Conservation (phyloP, 2,888 invertebrate species). For the Agriotes lineatus region DNA sequence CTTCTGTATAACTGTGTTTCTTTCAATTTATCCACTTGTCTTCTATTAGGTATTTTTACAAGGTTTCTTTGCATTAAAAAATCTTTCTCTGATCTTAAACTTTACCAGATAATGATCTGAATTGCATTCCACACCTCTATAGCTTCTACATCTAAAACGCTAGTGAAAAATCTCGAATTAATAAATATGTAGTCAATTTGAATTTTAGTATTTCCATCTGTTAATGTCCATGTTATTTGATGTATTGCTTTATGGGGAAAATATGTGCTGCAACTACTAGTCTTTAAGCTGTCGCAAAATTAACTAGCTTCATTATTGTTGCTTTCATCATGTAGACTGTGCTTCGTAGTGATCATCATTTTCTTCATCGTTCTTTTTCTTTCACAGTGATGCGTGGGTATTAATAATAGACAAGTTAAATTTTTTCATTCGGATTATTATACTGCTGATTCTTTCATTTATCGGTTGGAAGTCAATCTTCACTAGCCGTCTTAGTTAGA, state of each 20-base stretch:
- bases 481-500: too few species aligned
- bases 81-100: background rate
- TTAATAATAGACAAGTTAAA: background rate
- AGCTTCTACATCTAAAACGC: background rate
- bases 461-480: background rate
- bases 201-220: background rate
- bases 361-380: background rate
- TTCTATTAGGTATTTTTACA: background rate
- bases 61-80: background rate
- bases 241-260: background rate
- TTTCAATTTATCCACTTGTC: background rate
- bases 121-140: background rate
- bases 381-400: background rate
- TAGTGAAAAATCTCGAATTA: background rate
- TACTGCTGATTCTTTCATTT: background rate
- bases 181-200: background rate
- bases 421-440: background rate
- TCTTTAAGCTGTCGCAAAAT: background rate
- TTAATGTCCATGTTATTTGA: background rate
- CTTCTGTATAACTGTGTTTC: background rate
- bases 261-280: conserved; percentile 1
- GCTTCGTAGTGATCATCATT: background rate
- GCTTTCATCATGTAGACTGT: background rate
- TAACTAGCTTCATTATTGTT: background rate
- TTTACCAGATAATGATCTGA: background rate